phyloP scores from a whole-genome alignment of 1,140 invertebrate genomes.

The Drosophila malerkotliana region DNA sequence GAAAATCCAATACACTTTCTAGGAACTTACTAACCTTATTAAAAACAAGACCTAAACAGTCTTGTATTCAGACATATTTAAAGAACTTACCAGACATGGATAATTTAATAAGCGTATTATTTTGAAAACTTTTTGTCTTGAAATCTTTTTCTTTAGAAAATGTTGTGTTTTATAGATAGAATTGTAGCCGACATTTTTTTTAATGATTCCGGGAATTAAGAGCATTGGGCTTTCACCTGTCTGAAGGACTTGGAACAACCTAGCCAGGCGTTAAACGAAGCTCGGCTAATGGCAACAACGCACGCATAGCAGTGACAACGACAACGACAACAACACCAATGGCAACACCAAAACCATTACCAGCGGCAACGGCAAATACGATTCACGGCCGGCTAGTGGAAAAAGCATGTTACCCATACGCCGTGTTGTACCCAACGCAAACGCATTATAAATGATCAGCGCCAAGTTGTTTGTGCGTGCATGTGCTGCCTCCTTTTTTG shows the following conservation, averaged over 20 bases:
- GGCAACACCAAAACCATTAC: constrained; percentile 40
- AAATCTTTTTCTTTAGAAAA: too few relatives aligned
- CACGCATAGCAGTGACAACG: constrained; percentile 53
- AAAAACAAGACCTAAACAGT: neutral
- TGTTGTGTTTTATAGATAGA: neutral
- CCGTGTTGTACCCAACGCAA: constrained; percentile 55
- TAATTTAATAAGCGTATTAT: too few relatives aligned
- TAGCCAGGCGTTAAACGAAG: constrained; percentile 64
- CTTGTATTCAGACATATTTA: neutral
- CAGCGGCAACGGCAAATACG: constrained; percentile 35
- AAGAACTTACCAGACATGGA: neutral
- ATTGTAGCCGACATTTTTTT: constrained; percentile 1
- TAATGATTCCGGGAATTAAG: neutral
- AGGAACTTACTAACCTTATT: constrained; percentile 6
- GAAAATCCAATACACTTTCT: constrained; percentile 9
- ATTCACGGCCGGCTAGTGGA: constrained; percentile 45
- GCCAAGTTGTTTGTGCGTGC: constrained; percentile 38
- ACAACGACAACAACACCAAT: constrained; percentile 19
- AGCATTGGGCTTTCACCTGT: constrained; percentile 28
- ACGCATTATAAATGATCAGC: constrained; percentile 70
- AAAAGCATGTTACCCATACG: constrained; percentile 72
- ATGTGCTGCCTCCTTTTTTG: neutral
- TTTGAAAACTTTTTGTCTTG: too few relatives aligned
- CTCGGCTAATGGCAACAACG: constrained; percentile 61
- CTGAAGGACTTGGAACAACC: constrained; percentile 8